These are phyloP conservation scores for Latrodectus elegans DNA, from an alignment of 2,888 invertebrate genomes.

Conservation along the genomic window DNA sequence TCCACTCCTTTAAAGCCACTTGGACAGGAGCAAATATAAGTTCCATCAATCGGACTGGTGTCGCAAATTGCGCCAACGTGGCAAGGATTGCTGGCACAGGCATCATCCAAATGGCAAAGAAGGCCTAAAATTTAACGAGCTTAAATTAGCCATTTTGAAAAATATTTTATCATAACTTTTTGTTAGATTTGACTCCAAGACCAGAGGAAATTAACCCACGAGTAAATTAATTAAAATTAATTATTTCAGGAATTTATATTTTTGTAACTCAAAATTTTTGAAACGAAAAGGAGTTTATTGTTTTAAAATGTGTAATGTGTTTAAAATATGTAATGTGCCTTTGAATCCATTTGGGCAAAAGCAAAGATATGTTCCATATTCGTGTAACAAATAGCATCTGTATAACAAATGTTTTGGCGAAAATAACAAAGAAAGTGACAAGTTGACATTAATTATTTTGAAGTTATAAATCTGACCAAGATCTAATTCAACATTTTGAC, in stretches of 20 bases:
- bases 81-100: conserved; percentile 96
- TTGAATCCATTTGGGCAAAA: neutral
- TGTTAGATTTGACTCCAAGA: no score
- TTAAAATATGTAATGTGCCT: neutral
- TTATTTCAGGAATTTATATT: no score
- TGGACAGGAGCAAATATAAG: conserved; percentile 94
- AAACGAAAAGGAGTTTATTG: no score
- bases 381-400: neutral
- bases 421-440: no score
- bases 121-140: conserved; percentile 81
- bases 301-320: neutral
- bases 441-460: no score
- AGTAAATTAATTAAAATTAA: no score
- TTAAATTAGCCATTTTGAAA: neutral
- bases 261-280: no score
- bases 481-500: no score
- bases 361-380: neutral
- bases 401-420: no score
- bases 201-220: no score
- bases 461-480: no score
- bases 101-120: conserved; percentile 96
- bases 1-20: conserved; percentile 93
- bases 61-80: conserved; percentile 94
- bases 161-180: neutral
- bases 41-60: conserved; percentile 95